phyloP scores from a whole-genome alignment of 2,888 invertebrate genomes.

The Drosophila macrospina region DNA sequence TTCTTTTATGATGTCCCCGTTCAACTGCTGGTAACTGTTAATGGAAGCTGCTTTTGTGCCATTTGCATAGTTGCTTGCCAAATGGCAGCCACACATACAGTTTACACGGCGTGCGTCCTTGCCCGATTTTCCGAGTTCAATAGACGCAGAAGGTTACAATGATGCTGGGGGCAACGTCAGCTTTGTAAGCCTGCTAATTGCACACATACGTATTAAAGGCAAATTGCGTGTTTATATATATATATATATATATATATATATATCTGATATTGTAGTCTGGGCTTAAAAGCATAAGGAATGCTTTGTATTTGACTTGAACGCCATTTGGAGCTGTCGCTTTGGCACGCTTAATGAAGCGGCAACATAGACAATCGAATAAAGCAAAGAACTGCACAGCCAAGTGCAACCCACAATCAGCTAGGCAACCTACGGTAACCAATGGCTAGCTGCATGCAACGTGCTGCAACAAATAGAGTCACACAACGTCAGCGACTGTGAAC shows the following conservation, averaged over 20 bases:
- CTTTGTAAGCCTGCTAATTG: conserved; percentile 3
- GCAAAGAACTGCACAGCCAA: conserved; percentile 12
- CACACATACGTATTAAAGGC: neutral
- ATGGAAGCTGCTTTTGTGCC: conserved; percentile 40
- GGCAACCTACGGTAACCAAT: conserved; percentile 25
- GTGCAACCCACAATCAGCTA: conserved; percentile 41
- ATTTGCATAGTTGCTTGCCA: conserved; percentile 52
- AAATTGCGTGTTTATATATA: neutral
- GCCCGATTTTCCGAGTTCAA: conserved; percentile 74
- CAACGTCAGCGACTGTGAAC: conserved; percentile 25
- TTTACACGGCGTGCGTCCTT: conserved; percentile 60
- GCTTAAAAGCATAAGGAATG: conserved; percentile 45
- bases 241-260: neutral
- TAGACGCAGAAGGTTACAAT: conserved; percentile 64
- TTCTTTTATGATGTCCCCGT: conserved; percentile 32
- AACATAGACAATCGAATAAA: conserved; percentile 39
- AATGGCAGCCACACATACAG: conserved; percentile 19
- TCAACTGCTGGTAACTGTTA: conserved; percentile 39
- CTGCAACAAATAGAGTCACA: conserved; percentile 27
- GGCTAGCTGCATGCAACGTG: conserved; percentile 33
- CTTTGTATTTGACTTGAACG: conserved; percentile 51
- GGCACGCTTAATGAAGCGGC: conserved; percentile 58
- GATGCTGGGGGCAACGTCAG: conserved; percentile 38
- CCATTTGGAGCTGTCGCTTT: conserved; percentile 57
- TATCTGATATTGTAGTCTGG: neutral